Base-by-base conservation (phyloP, 2,888 invertebrate genomes). In the Pseudoips prasinana region DNA sequence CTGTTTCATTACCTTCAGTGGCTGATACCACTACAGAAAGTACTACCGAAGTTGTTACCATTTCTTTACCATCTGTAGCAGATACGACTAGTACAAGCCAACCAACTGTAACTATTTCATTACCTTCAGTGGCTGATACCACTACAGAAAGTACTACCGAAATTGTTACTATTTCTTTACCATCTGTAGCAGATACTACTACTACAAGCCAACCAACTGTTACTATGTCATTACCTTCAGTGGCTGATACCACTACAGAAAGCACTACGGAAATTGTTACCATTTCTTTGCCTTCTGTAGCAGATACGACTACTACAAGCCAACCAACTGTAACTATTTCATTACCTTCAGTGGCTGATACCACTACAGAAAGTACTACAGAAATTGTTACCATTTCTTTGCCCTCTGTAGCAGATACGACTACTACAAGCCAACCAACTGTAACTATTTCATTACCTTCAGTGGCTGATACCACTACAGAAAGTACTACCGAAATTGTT, bases 381-480 rank as follows among this genome's bases (percentile, higher is more conserved):
- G 28, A 31, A 8, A 24, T 24, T 18, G 30, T 39, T 3, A 30
- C 33, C 7, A 14, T 25, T 3, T 29, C 33, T 6, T 18, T 29
- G 5, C 31, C 38, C 1, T 14, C 23, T 9, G 8, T 18, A 4
- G 24, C 24, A 10, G 24, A 27, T 3, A 8, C 34, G 1, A n/a
- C 32, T 3, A 9, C 17, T 20, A 20, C 25, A 14, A n/a, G n/a
- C n/a, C 24, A 17, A 31, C n/a, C 35, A 8, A 28, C 36, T 22
- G 32, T 35, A 10, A 38, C 38, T 2, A 20, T 30, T 19, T 29
- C 39, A 8, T 11, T 26, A n/a, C 38, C 45, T 1, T 25, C 24
- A 8, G 22, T 33, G 2, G 8, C n/a, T 7, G 22, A 24, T 0
- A 30, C 44, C 1, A 17, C 39, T 2, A 10, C 8, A 22, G 27